phyloP scores from a whole-genome alignment of 2,113 vertebrate genomes.

The Suncus etruscus region DNA sequence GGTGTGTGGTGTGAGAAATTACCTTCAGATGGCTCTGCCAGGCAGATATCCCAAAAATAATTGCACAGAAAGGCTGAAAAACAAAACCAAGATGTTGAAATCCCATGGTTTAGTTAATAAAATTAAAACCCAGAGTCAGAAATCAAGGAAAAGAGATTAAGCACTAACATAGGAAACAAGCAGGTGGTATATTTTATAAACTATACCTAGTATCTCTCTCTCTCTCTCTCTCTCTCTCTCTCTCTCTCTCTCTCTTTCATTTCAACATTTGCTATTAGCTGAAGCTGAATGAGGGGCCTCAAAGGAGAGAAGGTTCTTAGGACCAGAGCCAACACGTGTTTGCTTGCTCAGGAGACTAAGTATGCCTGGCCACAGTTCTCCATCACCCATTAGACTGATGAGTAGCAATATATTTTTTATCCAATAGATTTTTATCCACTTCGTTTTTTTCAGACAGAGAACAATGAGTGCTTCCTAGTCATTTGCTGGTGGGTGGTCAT shows the following conservation, averaged over 20 bases:
- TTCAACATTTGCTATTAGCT: neutral
- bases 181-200: neutral
- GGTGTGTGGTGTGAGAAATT: slow-evolving; percentile 43
- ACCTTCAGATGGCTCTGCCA: neutral
- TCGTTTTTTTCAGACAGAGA: slow-evolving; percentile 1
- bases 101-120: neutral
- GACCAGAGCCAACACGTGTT: neutral
- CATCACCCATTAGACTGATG: neutral
- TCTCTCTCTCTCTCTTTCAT: too few relatives aligned
- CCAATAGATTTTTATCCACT: neutral
- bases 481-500: neutral
- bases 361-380: neutral
- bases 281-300: neutral
- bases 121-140: neutral
- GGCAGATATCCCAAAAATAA: neutral
- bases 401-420: neutral
- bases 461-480: neutral
- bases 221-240: too few relatives aligned
- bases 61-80: neutral
- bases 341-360: neutral
- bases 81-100: slow-evolving; percentile 40
- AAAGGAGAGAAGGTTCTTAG: neutral
- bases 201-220: too few relatives aligned
- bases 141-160: neutral
- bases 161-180: neutral